Base-by-base conservation (phyloP, 2,888 invertebrate species). In the Trachelus stipa region DNA sequence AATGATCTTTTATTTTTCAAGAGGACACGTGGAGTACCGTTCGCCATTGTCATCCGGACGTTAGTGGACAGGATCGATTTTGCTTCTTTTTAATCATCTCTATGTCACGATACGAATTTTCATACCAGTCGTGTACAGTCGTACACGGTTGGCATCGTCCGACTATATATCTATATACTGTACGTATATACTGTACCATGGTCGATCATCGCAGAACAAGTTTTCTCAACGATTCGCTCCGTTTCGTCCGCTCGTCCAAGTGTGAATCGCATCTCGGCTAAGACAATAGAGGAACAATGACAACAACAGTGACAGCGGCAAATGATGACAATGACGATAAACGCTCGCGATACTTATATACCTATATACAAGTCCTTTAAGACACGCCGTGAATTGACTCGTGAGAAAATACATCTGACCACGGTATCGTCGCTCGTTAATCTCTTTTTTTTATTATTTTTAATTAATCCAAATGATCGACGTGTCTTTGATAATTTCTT, bases 161-260 rank as follows among this genome's bases (percentile, higher is more conserved):
- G 3, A 2, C 23, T 56, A 9, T 56, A 56, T 56, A 15, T 9
- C 23, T 56, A 9, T 23, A 23, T 56, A 23, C 40, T 31, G 31
- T 71, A 71, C 12, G 31, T 31, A 71, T 33, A 71, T 31, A 71
- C 23, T 56, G 56, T 23, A 23, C 6, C 9, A 56, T 56, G 9
- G 56, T 23, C 23, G 37, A 73, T 79, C 34, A 11, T 34, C 71
- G 31, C 33, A 9, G 33, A 71, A 34, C n/a, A 75, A 30, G 30
- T 75, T 79, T 82, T 81, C 83, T 81, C 81, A 80, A 80, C 83
- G 84, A 83, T 83, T 77, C 84, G 83, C 83, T 84, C 81, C 83
- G 83, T 84, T 83, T 84, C 82, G 79, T 81, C 80, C 76, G 83
- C 80, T 78, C 79, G 78, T 81, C 80, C 77, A 71, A 71, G 71